Base-by-base conservation (phyloP, 2,113 vertebrate species). In the Oreocharis arfaki region DNA sequence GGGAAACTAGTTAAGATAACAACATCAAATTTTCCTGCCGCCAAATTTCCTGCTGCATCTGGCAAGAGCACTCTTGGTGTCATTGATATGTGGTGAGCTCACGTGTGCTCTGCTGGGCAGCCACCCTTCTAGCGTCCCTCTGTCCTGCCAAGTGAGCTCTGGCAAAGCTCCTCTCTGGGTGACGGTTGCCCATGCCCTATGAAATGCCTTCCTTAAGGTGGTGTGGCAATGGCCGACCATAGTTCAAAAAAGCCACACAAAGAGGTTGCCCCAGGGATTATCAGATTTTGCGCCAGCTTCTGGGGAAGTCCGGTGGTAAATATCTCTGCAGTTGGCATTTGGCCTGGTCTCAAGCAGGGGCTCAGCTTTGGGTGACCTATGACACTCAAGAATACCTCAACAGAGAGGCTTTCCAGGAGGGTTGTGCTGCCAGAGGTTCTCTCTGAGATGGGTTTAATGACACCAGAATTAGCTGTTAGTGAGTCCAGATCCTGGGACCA, bases 151-250 rank as follows among this genome's bases (percentile, higher is more conserved):
- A 1, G 22, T 85, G 49, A 69, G 15, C 59, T 73, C 28, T 73
- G 79, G 24, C 33, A 67, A 16, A 55, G 33, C 21, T 64, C 6
- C 46, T 57, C 63, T 1, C 1, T 44, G 71, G 19, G 16, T 27
- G 7, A 2, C 61, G 39, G 0, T 67, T 89, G 46, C 35, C 41
- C 60, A 80, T 59, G 26, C 47, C 4, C 0, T 42, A 0, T 26
- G 59, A 87, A 81, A 30, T 59, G 39, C 52, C 44, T 86, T 71
- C n/a, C 39, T 49, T 59, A 60, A 42, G 27, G 39, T 1, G 4
- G 14, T 32, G 1, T 5, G 10, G 56, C 75, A 81, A 21, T 20
- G 16, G 23, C 33, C 21, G 28, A 20, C 30, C 9, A 1, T 9
- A 15, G 63, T 61, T 81, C 53, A 39, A 80, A 76, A 60, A 76